Conservation (phyloP, 2,888 invertebrate species). For the Frankliniella intonsa region DNA sequence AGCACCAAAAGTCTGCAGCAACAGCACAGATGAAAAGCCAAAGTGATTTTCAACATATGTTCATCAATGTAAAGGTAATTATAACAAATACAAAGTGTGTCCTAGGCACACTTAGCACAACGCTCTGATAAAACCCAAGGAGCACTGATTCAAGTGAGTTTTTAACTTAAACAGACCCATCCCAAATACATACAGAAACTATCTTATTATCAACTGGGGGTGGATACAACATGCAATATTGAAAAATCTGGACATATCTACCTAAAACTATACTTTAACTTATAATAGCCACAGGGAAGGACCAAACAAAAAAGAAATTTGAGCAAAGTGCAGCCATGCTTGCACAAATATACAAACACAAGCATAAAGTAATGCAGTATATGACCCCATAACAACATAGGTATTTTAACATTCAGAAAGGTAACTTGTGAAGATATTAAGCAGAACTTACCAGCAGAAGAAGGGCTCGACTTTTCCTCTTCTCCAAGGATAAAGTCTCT, state of each 20-base stretch:
- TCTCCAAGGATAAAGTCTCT: slow-evolving; percentile 64
- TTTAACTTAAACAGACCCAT: not conserved
- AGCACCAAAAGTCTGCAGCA: slow-evolving; percentile 26
- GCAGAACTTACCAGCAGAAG: not conserved
- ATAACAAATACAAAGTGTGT: too few relatives aligned
- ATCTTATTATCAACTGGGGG: too few relatives aligned
- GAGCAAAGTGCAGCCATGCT: not conserved
- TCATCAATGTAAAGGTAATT: too few relatives aligned
- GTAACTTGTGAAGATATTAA: not conserved
- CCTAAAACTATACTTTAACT: not conserved
- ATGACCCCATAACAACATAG: too few relatives aligned
- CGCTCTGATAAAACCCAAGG: not conserved
- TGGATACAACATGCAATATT: not conserved
- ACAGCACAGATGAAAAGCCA: slow-evolving; percentile 9
- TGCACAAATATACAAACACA: not conserved
- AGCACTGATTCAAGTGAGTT: not conserved
- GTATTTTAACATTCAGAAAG: not conserved
- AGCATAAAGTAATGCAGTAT: too few relatives aligned
- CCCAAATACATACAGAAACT: not conserved
- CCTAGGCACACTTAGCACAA: too few relatives aligned
- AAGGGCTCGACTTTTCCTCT: slow-evolving; percentile 40
- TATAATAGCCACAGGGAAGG: too few relatives aligned
- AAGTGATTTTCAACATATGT: too few relatives aligned
- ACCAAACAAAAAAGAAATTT: not conserved
- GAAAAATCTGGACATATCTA: not conserved